Evolutionary conservation across 1,140 invertebrate species (phyloP).

Genomic region (Zaprionus gabonicus): DNA sequence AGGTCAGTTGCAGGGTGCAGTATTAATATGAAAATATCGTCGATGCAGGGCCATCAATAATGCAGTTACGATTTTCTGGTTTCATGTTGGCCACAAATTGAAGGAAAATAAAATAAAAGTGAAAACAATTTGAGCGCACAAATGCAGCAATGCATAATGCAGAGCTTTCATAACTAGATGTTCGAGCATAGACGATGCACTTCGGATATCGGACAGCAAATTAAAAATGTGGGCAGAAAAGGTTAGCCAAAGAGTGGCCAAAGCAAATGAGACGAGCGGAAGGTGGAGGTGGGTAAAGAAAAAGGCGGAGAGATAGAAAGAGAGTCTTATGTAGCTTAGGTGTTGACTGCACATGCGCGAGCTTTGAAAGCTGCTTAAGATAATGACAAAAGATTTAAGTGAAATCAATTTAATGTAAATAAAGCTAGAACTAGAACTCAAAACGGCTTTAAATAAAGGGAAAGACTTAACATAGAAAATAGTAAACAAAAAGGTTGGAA

Average conservation of each 20-base stretch:
- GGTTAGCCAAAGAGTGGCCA: neutral
- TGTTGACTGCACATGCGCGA: neutral
- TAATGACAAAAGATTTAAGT: neutral
- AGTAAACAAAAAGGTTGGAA: neutral
- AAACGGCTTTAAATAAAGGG: too few relatives aligned
- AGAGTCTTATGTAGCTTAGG: neutral
- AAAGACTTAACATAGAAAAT: neutral
- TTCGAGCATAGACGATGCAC: neutral
- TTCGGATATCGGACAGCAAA: neutral
- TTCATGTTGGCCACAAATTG: constrained; percentile 42
- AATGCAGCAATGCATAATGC: constrained; percentile 40
- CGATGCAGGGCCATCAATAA: constrained; percentile 57
- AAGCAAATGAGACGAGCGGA: neutral
- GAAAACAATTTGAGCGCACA: constrained; percentile 48
- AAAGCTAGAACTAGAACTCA: neutral
- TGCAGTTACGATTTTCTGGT: constrained; percentile 48
- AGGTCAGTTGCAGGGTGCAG: constrained; percentile 2
- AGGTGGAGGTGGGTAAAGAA: neutral
- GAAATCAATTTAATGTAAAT: neutral
- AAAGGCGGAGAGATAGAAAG: neutral
- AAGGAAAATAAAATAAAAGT: constrained; percentile 24
- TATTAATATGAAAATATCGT: constrained; percentile 9
- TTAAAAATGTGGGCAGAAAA: neutral
- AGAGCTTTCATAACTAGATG: constrained; percentile 9
- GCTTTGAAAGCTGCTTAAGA: neutral